Conservation (phyloP, 2,797 vertebrate species). For the Tympanoctomys barrerae region DNA sequence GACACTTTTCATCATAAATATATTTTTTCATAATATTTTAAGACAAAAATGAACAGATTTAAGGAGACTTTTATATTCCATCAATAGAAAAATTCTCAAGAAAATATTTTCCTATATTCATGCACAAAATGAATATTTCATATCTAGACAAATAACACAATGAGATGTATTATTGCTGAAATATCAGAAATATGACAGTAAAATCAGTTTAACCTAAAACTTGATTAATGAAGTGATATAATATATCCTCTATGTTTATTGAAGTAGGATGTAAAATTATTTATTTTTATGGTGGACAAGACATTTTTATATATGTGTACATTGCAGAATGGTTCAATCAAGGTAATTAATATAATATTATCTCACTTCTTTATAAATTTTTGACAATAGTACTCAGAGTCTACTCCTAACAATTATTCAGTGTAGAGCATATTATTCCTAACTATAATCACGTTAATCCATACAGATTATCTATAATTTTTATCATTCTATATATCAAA, state of each 20-base stretch:
- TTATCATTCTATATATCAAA: background rate
- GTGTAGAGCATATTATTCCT: background rate
- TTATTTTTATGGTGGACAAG: background rate
- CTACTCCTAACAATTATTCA: background rate
- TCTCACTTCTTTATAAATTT: background rate
- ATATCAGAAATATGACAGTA: background rate
- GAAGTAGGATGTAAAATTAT: background rate
- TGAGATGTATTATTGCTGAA: background rate
- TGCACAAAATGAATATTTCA: background rate
- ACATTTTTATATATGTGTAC: background rate
- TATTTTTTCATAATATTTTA: background rate
- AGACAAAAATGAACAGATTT: background rate
- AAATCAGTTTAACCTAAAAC: constrained; percentile 29
- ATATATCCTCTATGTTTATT: constrained; percentile 16
- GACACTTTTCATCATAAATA: background rate
- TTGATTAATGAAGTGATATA: background rate
- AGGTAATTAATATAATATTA: background rate
- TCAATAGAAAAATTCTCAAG: constrained; percentile 39
- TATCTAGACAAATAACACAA: background rate
- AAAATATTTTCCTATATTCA: constrained; percentile 9
- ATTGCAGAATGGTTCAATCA: background rate
- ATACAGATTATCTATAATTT: background rate
- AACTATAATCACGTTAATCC: background rate
- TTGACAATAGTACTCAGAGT: background rate
- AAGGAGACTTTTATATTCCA: constrained; percentile 72